Percentiles rank a stretch among this genome's conserved stretches.
Evolutionary conservation across 2,797 vertebrate genomes (phyloP).

Genomic region (Poeciliopsis presidionis): DNA sequence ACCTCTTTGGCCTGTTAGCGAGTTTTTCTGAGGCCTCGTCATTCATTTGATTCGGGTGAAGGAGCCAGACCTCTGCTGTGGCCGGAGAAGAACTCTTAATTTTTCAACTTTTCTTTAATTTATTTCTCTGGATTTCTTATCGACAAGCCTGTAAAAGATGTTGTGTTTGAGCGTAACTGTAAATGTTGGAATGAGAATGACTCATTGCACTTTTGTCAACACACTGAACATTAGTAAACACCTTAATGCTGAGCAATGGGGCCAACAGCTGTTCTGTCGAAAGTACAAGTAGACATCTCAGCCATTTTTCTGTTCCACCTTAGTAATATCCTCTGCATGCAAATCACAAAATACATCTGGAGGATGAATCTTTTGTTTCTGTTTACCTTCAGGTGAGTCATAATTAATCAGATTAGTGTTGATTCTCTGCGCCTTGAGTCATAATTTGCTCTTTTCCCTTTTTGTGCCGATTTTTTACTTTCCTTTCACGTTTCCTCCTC

Average conservation of each 20-base stretch:
- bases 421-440: slow-evolving; percentile 5
- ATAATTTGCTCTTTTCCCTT: neutral
- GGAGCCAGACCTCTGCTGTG: no score
- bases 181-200: neutral
- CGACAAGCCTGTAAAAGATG: neutral
- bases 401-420: neutral
- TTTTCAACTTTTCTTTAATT: neutral
- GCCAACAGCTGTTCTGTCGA: slow-evolving; percentile 43
- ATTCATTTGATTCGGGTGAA: no score
- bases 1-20: no score
- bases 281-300: slow-evolving; percentile 5
- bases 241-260: slow-evolving; percentile 46
- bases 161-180: neutral
- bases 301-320: slow-evolving; percentile 42
- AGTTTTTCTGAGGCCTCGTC: no score
- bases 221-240: slow-evolving; percentile 35
- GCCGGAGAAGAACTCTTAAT: no score
- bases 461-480: neutral
- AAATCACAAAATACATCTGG: slow-evolving; percentile 26
- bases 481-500: slow-evolving; percentile 44
- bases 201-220: slow-evolving; percentile 24
- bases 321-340: neutral
- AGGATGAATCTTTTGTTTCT: slow-evolving; percentile 6
- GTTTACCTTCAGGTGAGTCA: neutral
- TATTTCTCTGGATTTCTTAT: neutral